Percentiles rank a stretch among this genome's conserved stretches.
Evolutionary conservation across 1,140 invertebrate species (phyloP).

Genomic region (Nilaparvata lugens): DNA sequence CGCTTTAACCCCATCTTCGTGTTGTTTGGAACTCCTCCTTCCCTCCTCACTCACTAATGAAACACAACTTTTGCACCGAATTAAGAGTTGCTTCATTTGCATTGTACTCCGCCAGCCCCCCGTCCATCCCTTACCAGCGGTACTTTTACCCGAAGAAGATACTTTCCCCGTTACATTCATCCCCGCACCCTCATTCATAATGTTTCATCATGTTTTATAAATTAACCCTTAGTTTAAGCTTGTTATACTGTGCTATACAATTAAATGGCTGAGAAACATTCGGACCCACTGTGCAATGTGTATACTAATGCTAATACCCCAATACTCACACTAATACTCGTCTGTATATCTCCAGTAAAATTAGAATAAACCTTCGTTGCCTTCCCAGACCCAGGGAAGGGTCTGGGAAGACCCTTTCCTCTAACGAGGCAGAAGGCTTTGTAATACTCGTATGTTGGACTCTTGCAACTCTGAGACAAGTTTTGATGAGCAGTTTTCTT

Average conservation of each 20-base stretch:
- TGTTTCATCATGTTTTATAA: slow-evolving; percentile 6
- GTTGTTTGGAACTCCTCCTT: not conserved
- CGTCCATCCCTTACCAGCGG: not conserved
- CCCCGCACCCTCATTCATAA: not conserved
- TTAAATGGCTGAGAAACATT: no score
- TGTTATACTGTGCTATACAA: not conserved
- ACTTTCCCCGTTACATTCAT: not conserved
- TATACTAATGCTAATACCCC: not conserved
- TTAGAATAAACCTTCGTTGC: no score
- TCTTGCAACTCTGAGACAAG: no score
- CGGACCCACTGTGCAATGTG: not conserved
- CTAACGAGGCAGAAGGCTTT: no score
- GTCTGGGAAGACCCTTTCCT: no score
- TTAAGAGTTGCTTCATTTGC: slow-evolving; percentile 12
- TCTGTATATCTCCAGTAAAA: no score
- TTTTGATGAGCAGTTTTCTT: no score
- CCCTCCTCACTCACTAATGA: slow-evolving; percentile 1
- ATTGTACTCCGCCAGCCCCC: not conserved
- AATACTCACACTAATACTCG: no score
- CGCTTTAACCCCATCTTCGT: not conserved
- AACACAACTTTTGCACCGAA: slow-evolving; percentile 13
- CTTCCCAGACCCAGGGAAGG: no score
- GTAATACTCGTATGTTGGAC: no score
- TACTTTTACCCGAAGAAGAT: not conserved
- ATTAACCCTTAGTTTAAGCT: slow-evolving; percentile 6